Evolutionary conservation across 1,140 invertebrate species (phyloP), one percentile per base, ranked within the genome.

Genomic region (Spodoptera frugiperda): DNA sequence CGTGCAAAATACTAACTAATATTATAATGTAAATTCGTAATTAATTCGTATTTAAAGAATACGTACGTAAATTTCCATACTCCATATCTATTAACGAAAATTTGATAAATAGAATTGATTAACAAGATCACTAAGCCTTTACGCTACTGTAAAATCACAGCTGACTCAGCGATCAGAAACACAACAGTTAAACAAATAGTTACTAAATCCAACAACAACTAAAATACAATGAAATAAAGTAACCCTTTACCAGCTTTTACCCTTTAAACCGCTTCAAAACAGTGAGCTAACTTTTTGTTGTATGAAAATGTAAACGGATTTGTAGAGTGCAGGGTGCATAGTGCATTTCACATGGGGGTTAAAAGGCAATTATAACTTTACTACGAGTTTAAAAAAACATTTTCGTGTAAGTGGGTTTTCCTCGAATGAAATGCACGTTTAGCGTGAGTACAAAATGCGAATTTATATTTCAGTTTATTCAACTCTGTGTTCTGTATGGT

Each of bases 301-400:
- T 12, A 46, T 21, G 19, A 48, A 46, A 21, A 49, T 67, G 21
- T 68, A 48, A 53, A 68, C 48, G 21, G 39, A 68, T 51, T 68
- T 68, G 65, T 49, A 17, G 5, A n/a, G 11, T 49, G 61, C 44
- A 57, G 12, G 30, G 30, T 44, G 19, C 19, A 49, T 17, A 25
- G 63, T 67, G 33, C 33, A 39, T 39, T 30, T 63, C 15, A 44
- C 33, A 17, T 9, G 11, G 8, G 48, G 65, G 49, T 53, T 77
- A 73, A 78, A 78, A 78, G 70, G 57, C 65, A 78, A 78, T 78
- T 78, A 78, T 57, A 78, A 78, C 77, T 78, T 78, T 73, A 55
- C 19, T 44, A 9, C 44, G 46, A 39, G 33, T 67, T 67, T 21
- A 21, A 25, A 67, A 63, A 67, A 48, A 48, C 44, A 49, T 46